phyloP scores from a whole-genome alignment of 2,888 invertebrate species.

The Escarpia spicata region DNA sequence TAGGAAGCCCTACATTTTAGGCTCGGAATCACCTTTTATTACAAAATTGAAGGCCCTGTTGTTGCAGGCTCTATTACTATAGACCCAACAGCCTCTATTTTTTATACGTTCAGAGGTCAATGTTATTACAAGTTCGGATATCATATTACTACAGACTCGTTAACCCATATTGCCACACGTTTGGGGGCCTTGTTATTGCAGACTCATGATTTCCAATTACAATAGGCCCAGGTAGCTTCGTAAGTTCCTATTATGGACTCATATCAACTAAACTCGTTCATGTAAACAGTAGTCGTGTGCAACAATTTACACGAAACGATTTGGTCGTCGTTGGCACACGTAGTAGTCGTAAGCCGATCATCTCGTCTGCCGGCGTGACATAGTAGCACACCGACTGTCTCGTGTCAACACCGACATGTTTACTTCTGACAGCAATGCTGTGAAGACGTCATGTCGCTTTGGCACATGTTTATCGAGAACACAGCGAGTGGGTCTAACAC shows the following conservation, averaged over 20 bases:
- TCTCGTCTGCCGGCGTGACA: neutral
- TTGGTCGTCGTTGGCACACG: neutral
- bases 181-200: no score
- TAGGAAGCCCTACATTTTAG: neutral
- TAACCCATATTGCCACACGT: no score
- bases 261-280: neutral
- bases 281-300: neutral
- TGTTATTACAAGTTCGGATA: neutral
- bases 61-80: no score
- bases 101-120: no score
- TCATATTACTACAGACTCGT: neutral
- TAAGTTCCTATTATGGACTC: neutral
- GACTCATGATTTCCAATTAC: no score
- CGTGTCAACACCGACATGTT: neutral
- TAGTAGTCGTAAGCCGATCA: neutral
- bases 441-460: neutral
- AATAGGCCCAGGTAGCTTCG: no score
- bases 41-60: neutral
- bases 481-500: no score
- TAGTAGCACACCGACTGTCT: neutral
- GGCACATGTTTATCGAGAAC: neutral
- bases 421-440: neutral
- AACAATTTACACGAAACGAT: neutral
- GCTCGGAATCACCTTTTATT: neutral
- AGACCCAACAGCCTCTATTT: no score